Evolutionary conservation across 1,140 invertebrate species (phyloP), one percentile per base, ranked within the genome.

Genomic region (Delia radicum): DNA sequence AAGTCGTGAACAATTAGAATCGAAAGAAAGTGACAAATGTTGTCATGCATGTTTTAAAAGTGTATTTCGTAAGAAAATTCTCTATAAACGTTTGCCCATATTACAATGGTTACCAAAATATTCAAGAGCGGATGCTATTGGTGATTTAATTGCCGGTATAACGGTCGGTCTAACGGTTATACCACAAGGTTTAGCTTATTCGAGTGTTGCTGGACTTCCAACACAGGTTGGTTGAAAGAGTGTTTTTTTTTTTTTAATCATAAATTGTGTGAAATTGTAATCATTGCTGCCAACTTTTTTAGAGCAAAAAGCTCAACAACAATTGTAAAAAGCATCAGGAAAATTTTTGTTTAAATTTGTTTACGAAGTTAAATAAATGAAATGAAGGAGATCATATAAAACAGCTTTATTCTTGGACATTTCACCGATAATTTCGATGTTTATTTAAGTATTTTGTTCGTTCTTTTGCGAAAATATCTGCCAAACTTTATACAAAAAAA

Each of bases 151-250:
- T 31, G 95, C 95, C 13, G 96, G 96, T 29, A 89, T 97, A 24
- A 97, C 95, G 0, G 92, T 96, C 10, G 93, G 94, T 0, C 88
- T 97, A 0, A 97, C 95, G 2, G 93, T 94, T 2, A 94, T 94
- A 76, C 93, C 93, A 15, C 93, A 94, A 80, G 92, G 92, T 15
- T 85, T 96, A 75, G 95, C 95, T 3, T 97, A 97, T 85, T 91
- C 95, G 8, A 92, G 91, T 76, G 92, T 97, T 74, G 95, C 95
- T 24, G 93, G 93, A 21, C 85, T 96, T 77, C 93, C 92, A 5
- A 87, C 92, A 1, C 88, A 94, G 78, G 85, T 83, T 76, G 26
- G 75, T 76, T 42, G 8, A 48, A n/a, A n/a, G n/a, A n/a, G 27
- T 10, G 15, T 48, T 42, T 37, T 72, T 12, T 18, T 33, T 71